Conservation (phyloP, 2,888 invertebrate species). For the Tetragonula carbonaria region DNA sequence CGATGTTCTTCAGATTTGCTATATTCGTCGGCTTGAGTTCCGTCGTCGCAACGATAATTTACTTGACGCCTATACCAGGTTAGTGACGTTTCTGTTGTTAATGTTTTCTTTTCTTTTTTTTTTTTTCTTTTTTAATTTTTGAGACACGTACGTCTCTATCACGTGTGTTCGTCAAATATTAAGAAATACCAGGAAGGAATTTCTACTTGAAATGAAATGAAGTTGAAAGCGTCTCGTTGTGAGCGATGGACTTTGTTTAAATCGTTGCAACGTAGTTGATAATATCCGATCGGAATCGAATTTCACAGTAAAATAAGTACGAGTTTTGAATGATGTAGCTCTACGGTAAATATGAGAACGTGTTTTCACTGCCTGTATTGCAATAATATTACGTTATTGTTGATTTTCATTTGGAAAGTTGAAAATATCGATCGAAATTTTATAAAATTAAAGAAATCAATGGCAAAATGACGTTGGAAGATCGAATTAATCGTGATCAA, state of each 20-base stretch:
- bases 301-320: no score
- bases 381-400: no score
- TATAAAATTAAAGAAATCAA: not conserved
- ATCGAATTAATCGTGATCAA: no score
- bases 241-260: no score
- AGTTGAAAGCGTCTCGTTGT: no score
- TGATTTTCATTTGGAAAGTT: not conserved
- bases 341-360: not conserved
- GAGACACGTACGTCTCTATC: not conserved
- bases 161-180: not conserved
- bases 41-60: slow-evolving; percentile 89
- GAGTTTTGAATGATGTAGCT: not conserved
- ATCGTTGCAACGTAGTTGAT: no score
- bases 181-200: no score
- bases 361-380: not conserved
- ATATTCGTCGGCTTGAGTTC: slow-evolving; percentile 88
- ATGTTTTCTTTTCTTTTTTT: no score
- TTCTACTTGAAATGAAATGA: no score
- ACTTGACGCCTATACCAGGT: slow-evolving; percentile 91
- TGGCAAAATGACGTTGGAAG: not conserved
- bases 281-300: no score
- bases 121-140: not conserved
- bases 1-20: slow-evolving; percentile 87
- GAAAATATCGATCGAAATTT: not conserved
- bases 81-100: slow-evolving; percentile 9